phyloP scores from a whole-genome alignment of 1,140 invertebrate genomes.

The Episyrphus balteatus region DNA sequence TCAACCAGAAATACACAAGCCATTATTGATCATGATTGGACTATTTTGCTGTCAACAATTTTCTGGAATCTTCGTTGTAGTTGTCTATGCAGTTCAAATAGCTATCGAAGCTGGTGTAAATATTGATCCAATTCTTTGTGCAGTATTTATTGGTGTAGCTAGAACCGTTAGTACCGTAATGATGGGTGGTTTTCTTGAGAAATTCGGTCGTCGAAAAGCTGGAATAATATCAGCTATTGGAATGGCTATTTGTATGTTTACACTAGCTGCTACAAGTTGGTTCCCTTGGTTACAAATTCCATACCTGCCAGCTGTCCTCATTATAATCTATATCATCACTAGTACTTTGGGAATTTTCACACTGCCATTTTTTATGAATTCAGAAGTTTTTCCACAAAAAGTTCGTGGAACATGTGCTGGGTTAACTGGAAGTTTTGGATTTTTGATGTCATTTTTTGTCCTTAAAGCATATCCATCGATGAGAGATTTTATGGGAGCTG shows the following conservation, averaged over 20 bases:
- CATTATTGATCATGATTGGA: conserved; percentile 49
- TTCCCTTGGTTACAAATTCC: conserved; percentile 19
- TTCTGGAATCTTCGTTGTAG: conserved; percentile 61
- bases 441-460: conserved; percentile 59
- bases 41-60: conserved; percentile 71
- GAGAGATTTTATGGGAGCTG: conserved; percentile 42
- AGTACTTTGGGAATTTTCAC: conserved; percentile 52
- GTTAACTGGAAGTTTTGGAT: conserved; percentile 51
- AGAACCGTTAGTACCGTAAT: conserved; percentile 43
- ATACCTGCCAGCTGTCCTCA: conserved; percentile 38
- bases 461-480: conserved; percentile 61
- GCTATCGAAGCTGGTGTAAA: conserved; percentile 44
- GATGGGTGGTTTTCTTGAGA: conserved; percentile 42
- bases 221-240: conserved; percentile 48
- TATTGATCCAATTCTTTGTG: conserved; percentile 46
- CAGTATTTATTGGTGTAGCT: conserved; percentile 44
- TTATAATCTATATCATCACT: conserved; percentile 47
- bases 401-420: conserved; percentile 56
- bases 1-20: conserved; percentile 44
- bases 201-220: conserved; percentile 44
- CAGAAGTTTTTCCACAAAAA: conserved; percentile 58
- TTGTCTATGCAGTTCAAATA: conserved; percentile 63
- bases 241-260: conserved; percentile 48
- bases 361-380: conserved; percentile 62
- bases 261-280: conserved; percentile 36